Evolutionary conservation across 1,140 invertebrate genomes (phyloP), one percentile per base, ranked within the genome.

Genomic region (Oppia nitens): DNA sequence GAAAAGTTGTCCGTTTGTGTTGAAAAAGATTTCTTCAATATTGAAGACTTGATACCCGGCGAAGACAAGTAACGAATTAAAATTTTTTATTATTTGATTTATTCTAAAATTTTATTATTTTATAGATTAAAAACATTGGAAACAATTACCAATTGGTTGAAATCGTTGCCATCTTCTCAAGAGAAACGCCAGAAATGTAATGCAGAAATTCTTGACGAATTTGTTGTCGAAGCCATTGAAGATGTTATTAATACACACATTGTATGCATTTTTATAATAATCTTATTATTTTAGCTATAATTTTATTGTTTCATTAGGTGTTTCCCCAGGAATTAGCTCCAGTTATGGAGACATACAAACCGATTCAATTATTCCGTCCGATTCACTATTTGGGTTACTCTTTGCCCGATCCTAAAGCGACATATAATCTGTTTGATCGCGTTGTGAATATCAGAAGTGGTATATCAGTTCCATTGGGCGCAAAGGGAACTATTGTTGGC

Each of bases 401-500:
- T 24, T 64, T 76, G 1, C 81, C 85, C 0, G 87, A 91, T 72
- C 72, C 77, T 0, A 73, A 69, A 17, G 76, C 80, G 0, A 76
- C 75, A 2, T 83, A 79, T 68, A 64, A 75, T 60, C 65, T 96
- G 47, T 83, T 86, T 63, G 90, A 96, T 69, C 77, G 92, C 56
- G 81, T 97, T 45, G 78, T 93, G 1, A 81, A 83, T 64, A 78
- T 85, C 0, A 75, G 81, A 32, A 77, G 80, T 49, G 78, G 79
- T 51, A 84, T 81, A 64, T 78, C 79, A 1, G 85, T 90, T 9
- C 88, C 89, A 0, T 70, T 87, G 17, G 90, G 88, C 3, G 74
- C 79, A 0, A 80, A 79, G 64, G 91, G 90, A 32, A 92, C 85
- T 0, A 75, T 95, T 0, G 79, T 88, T 21, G 85, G 81, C 27